phyloP scores from a whole-genome alignment of 2,888 invertebrate species.

The Nymphalis polychloros region DNA sequence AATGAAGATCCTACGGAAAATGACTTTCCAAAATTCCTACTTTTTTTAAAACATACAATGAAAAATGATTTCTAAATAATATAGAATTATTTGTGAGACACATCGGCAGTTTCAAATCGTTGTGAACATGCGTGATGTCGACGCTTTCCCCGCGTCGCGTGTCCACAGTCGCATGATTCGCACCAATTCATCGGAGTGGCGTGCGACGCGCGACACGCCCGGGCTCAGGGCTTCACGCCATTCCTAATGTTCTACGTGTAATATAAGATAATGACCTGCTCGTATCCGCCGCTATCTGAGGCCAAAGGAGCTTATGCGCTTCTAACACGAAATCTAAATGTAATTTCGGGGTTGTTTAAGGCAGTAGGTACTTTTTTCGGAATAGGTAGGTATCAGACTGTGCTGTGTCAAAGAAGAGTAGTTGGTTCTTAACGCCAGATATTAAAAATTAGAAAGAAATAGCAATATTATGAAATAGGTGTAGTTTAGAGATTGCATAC shows the following conservation, averaged over 20 bases:
- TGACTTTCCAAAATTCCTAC: no score
- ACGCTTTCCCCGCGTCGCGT: constrained; percentile 59
- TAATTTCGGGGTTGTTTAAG: constrained; percentile 12
- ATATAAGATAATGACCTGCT: constrained; percentile 33
- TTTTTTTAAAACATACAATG: no score
- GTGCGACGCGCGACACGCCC: constrained; percentile 46
- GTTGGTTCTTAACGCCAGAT: no score
- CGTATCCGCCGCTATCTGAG: constrained; percentile 29
- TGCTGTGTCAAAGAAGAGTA: no score
- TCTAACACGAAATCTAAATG: constrained; percentile 28
- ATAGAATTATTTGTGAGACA: neutral
- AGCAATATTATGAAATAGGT: no score
- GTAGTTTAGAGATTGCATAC: no score
- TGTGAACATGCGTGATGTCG: constrained; percentile 53
- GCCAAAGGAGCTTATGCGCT: constrained; percentile 25
- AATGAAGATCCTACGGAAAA: no score
- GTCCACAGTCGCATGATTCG: constrained; percentile 55
- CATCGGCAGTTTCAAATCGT: neutral
- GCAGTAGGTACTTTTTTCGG: neutral
- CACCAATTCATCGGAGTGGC: constrained; percentile 48
- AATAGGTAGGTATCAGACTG: no score
- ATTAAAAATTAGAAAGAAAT: no score
- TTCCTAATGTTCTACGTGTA: constrained; percentile 39
- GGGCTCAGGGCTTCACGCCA: constrained; percentile 47
- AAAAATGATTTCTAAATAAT: no score